Base-by-base conservation (phyloP, 2,888 invertebrate species). In the Trichogramma dendrolimi region DNA sequence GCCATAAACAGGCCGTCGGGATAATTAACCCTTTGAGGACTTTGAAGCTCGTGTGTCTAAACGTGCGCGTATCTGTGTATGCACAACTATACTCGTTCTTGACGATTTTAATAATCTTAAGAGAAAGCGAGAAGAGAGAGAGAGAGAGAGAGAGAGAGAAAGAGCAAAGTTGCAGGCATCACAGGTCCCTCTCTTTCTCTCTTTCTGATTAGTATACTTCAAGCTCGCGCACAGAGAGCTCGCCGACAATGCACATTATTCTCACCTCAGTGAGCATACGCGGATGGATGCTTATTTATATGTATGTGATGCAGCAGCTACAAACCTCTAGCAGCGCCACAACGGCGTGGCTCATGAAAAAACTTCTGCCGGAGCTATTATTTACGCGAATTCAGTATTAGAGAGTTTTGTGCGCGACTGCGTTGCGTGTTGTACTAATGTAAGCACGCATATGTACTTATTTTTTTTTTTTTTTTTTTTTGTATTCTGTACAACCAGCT, bases 1-100 rank as follows among this genome's bases (percentile, higher is more conserved):
- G 72, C 72, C 75, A 73, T 74, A 72, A 76, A 74, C 75, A 73
- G 71, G 71, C 74, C 69, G 75, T 69, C 70, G 14, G 74, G 73
- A 77, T 77, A 77, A 79, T 79, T 79, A 79, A 77, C 78, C 77
- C 77, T 78, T 78, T 78, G 78, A 76, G 73, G 69, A 75, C 72
- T 72, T 73, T 70, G 74, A 73, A 71, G 76, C 76, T 74, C 73
- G 73, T 40, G 27, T 42, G 14, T 14, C 14, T 14, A 14, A 14
- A 14, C 14, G 14, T 14, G 14, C 14, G 14, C 14, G 14, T 14
- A 14, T 56, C 48, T 47, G 44, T 41, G 44, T 42, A 11, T 38
- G 41, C 7, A 41, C 11, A 51, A 50, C 14, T 48, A 10, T 48
- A 7, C 27, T 48, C n/a, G 14, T 41, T 53, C 42, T 52, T 40